Conservation (phyloP, 2,888 invertebrate genomes). For the Halocaridina rubra region DNA sequence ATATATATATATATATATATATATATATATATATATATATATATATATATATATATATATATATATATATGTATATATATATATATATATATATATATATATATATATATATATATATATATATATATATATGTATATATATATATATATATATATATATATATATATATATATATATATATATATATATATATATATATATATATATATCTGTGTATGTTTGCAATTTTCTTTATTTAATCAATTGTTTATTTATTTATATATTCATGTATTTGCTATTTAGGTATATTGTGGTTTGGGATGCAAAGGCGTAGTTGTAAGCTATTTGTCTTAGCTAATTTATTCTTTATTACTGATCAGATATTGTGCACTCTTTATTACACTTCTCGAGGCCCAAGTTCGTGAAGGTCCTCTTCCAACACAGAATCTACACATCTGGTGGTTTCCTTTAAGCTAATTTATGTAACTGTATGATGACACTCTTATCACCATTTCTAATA, state of each 20-base stretch:
- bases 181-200: neutral
- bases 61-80: slow-evolving; percentile 11
- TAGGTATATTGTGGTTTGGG: neutral
- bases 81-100: neutral
- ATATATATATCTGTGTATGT: neutral
- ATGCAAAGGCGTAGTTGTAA: too few relatives aligned
- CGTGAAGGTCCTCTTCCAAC: too few relatives aligned
- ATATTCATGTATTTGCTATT: neutral
- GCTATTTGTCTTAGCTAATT: neutral
- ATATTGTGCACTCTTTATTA: too few relatives aligned
- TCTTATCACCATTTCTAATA: too few relatives aligned
- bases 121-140: neutral
- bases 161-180: neutral
- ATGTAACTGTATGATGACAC: too few relatives aligned
- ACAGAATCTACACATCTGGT: too few relatives aligned
- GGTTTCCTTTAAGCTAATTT: too few relatives aligned
- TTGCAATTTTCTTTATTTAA: neutral
- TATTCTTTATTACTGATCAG: too few relatives aligned
- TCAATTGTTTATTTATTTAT: neutral
- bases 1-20: neutral
- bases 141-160: neutral
- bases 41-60: slow-evolving; percentile 26
- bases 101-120: neutral
- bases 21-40: slow-evolving; percentile 25
- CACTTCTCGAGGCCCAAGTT: too few relatives aligned